These are phyloP conservation scores for Anoplopoma fimbria DNA, from an alignment of 2,113 vertebrate genomes.

Conservation along the genomic window DNA sequence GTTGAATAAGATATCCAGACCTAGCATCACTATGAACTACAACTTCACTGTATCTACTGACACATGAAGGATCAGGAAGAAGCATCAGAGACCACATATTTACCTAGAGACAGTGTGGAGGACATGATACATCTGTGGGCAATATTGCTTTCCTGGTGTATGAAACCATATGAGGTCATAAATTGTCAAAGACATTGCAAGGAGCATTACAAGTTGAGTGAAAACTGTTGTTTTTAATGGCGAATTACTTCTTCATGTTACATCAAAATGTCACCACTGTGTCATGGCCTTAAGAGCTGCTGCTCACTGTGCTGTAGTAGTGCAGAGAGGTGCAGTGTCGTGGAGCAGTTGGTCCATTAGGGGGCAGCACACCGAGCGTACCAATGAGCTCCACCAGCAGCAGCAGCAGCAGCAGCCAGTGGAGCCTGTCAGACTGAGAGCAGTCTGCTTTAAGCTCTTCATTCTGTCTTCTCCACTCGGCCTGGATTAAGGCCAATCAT, in stretches of 20 bases:
- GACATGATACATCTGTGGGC: not conserved
- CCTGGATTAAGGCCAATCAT: conserved; percentile 83
- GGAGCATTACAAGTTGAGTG: not conserved
- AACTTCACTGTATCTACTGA: not conserved
- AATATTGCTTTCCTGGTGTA: not conserved
- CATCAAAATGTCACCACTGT: conserved; percentile 28
- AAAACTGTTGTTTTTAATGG: conserved; percentile 1
- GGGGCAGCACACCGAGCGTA: conserved; percentile 68
- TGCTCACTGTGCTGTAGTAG: conserved; percentile 14
- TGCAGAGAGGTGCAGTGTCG: conserved; percentile 48
- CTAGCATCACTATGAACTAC: not conserved
- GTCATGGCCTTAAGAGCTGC: conserved; percentile 12
- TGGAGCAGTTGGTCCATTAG: conserved; percentile 68
- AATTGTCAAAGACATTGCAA: not conserved
- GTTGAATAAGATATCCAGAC: conserved; percentile 34
- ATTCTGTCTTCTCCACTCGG: conserved; percentile 77
- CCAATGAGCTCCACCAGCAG: conserved; percentile 27
- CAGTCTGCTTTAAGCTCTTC: conserved; percentile 83
- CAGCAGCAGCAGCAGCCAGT: conserved; percentile 64
- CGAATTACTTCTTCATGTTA: conserved; percentile 14
- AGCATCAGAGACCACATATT: too few species aligned
- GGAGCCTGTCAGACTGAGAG: conserved; percentile 80
- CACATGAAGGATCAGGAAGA: not conserved
- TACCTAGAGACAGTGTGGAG: conserved; percentile 5
- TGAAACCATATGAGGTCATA: conserved; percentile 2